A percentile compares a stretch with the other conserved stretches of the same genome.
Conservation (phyloP, 2,113 vertebrate genomes). For the Rhinolophus sinicus region DNA sequence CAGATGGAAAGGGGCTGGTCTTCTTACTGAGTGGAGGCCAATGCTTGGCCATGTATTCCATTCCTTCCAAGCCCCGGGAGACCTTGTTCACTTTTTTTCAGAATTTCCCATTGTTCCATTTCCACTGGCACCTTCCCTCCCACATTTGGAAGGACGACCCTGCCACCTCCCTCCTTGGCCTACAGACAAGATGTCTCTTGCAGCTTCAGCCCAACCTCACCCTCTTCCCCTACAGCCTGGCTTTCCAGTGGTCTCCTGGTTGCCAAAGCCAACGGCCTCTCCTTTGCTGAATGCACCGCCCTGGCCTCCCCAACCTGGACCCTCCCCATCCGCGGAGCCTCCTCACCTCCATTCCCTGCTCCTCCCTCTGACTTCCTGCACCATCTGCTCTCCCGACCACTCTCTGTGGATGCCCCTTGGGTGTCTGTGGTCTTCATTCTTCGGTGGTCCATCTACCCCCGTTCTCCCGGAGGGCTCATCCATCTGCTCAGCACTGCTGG, state of each 20-base stretch:
- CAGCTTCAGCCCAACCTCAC: not conserved
- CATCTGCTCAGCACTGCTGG: fast-evolving
- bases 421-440: not conserved
- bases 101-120: not conserved
- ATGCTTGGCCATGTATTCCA: not conserved
- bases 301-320: too few relatives aligned
- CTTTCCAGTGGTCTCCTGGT: too few relatives aligned
- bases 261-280: not conserved
- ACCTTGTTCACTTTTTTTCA: not conserved
- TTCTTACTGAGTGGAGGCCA: not conserved
- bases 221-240: not conserved
- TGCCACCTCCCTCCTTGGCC: not conserved
- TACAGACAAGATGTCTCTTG: not conserved
- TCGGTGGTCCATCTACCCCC: not conserved
- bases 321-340: too few relatives aligned
- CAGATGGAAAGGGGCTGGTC: not conserved
- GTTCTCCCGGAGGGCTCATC: not conserved
- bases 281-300: not conserved
- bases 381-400: not conserved
- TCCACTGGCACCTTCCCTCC: too few relatives aligned
- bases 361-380: not conserved
- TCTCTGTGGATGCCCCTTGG: fast-evolving
- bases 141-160: not conserved
- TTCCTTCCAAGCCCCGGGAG: not conserved
- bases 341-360: not conserved